Percentiles rank a stretch among this genome's conserved stretches.
phyloP scores from a whole-genome alignment of 1,140 invertebrate genomes.

The Lasioglossum baleicum region DNA sequence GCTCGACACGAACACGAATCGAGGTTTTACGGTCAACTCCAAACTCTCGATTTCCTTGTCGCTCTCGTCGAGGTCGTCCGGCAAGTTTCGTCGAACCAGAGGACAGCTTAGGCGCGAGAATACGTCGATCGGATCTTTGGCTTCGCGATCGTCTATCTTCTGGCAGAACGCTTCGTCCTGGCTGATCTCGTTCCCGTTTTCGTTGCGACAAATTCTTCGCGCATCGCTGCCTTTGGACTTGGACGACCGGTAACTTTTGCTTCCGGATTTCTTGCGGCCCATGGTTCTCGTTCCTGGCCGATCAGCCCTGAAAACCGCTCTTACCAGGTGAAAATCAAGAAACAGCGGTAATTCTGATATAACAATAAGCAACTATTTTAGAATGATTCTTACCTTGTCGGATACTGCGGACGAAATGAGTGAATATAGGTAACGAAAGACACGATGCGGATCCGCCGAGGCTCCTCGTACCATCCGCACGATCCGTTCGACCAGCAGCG shows the following conservation, averaged over 20 bases:
- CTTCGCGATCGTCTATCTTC: background rate
- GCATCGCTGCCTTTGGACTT: background rate
- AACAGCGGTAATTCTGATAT: no score
- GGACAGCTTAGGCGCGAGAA: conserved; percentile 59
- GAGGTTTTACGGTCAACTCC: conserved; percentile 70
- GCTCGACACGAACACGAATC: conserved; percentile 69
- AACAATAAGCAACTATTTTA: no score
- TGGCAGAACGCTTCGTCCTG: background rate
- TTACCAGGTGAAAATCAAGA: no score
- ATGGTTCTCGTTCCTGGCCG: background rate
- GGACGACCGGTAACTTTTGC: background rate
- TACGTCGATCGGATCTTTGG: conserved; percentile 50
- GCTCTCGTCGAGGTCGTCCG: conserved; percentile 10
- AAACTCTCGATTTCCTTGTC: conserved; percentile 65
- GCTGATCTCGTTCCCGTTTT: background rate
- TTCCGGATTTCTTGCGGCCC: conserved; percentile 53
- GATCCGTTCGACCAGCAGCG: background rate
- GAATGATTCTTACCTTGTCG: no score
- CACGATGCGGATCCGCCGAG: background rate
- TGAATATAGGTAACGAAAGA: background rate
- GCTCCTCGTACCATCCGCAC: background rate
- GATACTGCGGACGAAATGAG: no score
- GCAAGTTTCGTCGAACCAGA: background rate
- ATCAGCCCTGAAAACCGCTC: no score
- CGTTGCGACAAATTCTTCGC: background rate